phyloP scores from a whole-genome alignment of 2,888 invertebrate genomes.

The Busseola fusca region DNA sequence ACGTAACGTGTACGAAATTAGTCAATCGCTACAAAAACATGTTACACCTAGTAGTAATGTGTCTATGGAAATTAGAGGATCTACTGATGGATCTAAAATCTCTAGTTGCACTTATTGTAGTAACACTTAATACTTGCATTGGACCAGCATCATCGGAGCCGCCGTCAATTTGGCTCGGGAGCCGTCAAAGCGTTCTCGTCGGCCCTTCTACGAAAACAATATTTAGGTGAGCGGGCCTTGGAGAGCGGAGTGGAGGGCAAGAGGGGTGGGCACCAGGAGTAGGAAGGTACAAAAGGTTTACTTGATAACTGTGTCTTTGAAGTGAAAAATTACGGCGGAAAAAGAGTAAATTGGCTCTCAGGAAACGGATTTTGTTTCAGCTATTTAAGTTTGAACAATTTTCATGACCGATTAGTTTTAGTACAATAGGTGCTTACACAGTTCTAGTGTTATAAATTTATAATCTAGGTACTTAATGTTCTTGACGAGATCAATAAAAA shows the following conservation, averaged over 20 bases:
- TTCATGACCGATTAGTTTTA: no score
- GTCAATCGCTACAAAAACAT: neutral
- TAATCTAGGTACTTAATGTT: no score
- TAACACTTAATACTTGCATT: slow-evolving; percentile 24
- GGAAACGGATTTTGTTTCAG: no score
- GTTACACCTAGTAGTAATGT: no score
- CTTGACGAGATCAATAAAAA: no score
- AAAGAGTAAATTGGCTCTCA: neutral
- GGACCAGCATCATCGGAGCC: slow-evolving; percentile 35
- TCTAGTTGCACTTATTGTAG: neutral
- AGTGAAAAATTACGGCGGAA: neutral
- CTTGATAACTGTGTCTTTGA: neutral
- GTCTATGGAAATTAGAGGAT: no score
- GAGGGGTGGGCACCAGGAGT: neutral
- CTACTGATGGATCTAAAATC: neutral
- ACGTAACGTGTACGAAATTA: neutral
- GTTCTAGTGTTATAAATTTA: no score
- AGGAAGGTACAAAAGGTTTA: slow-evolving; percentile 27
- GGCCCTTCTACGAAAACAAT: slow-evolving; percentile 59
- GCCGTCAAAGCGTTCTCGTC: slow-evolving; percentile 49
- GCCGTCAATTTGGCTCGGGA: slow-evolving; percentile 30
- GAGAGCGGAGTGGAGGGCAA: slow-evolving; percentile 17
- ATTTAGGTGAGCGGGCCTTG: slow-evolving; percentile 58
- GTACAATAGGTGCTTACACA: no score
- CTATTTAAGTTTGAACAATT: no score